Base-by-base conservation (phyloP, 2,113 vertebrate species). In the Stomatorhinus ivindoensis region DNA sequence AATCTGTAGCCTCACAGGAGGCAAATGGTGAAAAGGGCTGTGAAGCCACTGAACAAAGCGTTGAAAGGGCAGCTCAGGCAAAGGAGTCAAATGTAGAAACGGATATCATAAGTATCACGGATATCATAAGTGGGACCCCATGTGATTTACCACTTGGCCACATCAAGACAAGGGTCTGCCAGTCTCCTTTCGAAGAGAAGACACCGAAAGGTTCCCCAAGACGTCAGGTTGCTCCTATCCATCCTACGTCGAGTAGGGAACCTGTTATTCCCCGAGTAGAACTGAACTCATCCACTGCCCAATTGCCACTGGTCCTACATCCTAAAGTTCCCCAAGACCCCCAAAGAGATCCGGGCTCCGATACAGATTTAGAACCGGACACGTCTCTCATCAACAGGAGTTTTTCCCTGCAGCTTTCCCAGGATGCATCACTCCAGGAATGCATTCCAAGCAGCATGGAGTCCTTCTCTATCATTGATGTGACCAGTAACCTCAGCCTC, bases 391-490 rank as follows among this genome's bases (percentile, higher is more conserved):
- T 90, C 90, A 94, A 93, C 1, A 91, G 94, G 91, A 95, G 92
- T 86, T 96, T 97, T 93, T 94, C 93, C 10, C 93, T 96, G 42
- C 96, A 96, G 87, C 93, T 97, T 1, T 97, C 96, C 91, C 96
- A 97, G 93, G 95, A 97, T 89, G 91, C 88, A 3, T 94, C 92
- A 0, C 93, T 94, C 1, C 91, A 92, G 6, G 91, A 91, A 47
- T 86, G 92, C 86, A 24, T 92, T 69, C 93, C 96, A 5, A 94
- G 93, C 93, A 96, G 94, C 92, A 92, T 95, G 1, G 96, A 96
- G 85, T 91, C 88, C 35, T 97, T 99, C 92, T 94, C 96, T 55
- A 97, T 99, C 91, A 97, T 99, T 86, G 98, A 99, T 42, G 98
- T 99, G 90, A 98, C 97, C 39, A 97, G 98, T 0, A 91, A 99